Conservation (phyloP, 2,797 vertebrate genomes). For the Hylomyscus alleni region DNA sequence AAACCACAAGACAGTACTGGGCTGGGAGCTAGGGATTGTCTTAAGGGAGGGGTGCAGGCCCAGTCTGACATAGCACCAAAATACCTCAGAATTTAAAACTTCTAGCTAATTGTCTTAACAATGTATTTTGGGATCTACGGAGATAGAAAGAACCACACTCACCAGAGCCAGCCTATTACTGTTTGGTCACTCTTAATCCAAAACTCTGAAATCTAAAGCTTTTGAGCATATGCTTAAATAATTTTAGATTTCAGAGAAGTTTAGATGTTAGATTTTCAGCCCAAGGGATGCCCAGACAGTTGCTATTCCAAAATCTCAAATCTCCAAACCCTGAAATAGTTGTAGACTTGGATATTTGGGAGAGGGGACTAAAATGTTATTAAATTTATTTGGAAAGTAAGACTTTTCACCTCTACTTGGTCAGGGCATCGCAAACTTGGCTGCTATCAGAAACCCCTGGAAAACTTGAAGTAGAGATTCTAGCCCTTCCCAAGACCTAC, state of each 20-base stretch:
- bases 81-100: not conserved
- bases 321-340: not conserved
- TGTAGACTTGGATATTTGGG: not conserved
- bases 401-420: not conserved
- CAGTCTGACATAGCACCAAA: not conserved
- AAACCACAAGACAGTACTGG: not conserved
- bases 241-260: not conserved
- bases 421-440: not conserved
- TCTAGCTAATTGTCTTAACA: slow-evolving; percentile 2
- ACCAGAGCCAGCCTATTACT: not conserved
- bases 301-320: not conserved
- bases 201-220: not conserved
- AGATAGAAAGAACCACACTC: not conserved
- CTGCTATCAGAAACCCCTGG: not conserved
- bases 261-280: not conserved
- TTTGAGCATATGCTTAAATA: not conserved
- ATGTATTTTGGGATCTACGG: not conserved
- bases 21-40: too few relatives aligned
- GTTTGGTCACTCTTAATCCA: not conserved
- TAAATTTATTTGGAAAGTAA: slow-evolving; percentile 34
- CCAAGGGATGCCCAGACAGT: not conserved
- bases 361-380: not conserved
- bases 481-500: not conserved
- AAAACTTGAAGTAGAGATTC: not conserved
- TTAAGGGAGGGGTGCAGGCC: not conserved